A percentile compares a stretch with the other conserved stretches of the same genome.
These are phyloP conservation scores for Caerostris darwini DNA, from an alignment of 1,140 invertebrate species.

Conservation along the genomic window DNA sequence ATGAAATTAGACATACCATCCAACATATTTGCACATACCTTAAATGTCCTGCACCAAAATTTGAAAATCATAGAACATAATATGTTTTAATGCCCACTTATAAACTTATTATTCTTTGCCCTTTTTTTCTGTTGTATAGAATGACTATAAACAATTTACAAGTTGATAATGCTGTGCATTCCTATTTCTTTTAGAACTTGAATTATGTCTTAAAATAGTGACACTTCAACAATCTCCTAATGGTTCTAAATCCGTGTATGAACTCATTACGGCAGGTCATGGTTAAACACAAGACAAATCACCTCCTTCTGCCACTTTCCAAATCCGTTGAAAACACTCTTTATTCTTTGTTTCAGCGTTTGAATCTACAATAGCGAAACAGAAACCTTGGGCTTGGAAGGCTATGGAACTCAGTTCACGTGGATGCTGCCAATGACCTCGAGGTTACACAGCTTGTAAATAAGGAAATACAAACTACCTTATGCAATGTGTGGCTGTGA, in stretches of 20 bases:
- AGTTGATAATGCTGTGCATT: no score
- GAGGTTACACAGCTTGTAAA: not conserved
- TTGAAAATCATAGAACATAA: no score
- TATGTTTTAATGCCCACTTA: no score
- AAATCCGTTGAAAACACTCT: not conserved
- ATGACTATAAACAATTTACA: no score
- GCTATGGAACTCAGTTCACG: not conserved
- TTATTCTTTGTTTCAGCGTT: not conserved
- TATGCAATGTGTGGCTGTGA: not conserved
- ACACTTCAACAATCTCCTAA: not conserved
- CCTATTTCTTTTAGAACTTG: no score
- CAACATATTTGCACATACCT: no score
- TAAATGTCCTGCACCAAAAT: no score
- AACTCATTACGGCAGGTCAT: not conserved
- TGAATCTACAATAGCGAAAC: not conserved
- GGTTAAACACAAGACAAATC: not conserved
- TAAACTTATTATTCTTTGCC: no score
- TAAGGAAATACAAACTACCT: conserved; percentile 24
- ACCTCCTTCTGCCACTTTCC: not conserved
- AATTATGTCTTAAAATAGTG: no score
- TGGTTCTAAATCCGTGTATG: not conserved
- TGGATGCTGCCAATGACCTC: conserved; percentile 23
- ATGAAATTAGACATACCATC: no score
- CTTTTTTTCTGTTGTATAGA: no score
- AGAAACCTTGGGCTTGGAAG: not conserved